Percentiles rank a stretch among this genome's conserved stretches.
Conservation (phyloP, 2,113 vertebrate species). For the Vicugna pacos region DNA sequence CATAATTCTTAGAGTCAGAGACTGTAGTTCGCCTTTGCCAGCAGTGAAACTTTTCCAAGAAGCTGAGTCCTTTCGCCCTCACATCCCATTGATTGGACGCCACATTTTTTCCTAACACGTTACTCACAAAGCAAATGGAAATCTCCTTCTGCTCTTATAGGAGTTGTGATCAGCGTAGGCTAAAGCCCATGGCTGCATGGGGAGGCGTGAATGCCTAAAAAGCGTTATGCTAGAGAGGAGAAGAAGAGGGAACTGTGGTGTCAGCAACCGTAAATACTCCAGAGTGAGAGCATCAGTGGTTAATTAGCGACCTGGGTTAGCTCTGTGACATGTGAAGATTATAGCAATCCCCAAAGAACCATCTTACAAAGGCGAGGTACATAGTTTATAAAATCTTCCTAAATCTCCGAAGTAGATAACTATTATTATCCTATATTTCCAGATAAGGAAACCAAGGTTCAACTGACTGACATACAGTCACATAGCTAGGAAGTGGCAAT, state of each 20-base stretch:
- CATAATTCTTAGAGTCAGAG: constrained; percentile 65
- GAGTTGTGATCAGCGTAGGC: not conserved
- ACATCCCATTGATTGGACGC: not conserved
- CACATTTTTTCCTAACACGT: not conserved
- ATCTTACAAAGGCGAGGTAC: not conserved
- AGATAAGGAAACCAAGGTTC: constrained; percentile 33
- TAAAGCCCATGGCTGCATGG: not conserved
- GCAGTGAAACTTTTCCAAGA: constrained; percentile 32
- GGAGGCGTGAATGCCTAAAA: not conserved
- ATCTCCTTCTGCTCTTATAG: not conserved
- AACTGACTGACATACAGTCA: not conserved
- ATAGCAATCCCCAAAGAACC: not conserved
- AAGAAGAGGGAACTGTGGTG: not conserved
- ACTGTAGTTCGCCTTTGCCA: not conserved
- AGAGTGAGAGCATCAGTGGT: not conserved
- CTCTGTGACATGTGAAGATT: not conserved
- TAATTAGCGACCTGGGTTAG: not conserved
- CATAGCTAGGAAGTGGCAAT: not conserved
- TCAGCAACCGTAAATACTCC: not conserved
- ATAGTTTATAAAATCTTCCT: constrained; percentile 46
- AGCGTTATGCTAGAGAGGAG: not conserved
- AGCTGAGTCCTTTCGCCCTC: not conserved
- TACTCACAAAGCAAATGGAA: not conserved
- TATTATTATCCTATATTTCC: constrained; percentile 25
- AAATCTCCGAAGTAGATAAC: constrained; percentile 21